Percentiles rank a stretch among this genome's conserved stretches.
Evolutionary conservation across 2,113 vertebrate genomes (phyloP).

Genomic region (Spilogale gracilis): DNA sequence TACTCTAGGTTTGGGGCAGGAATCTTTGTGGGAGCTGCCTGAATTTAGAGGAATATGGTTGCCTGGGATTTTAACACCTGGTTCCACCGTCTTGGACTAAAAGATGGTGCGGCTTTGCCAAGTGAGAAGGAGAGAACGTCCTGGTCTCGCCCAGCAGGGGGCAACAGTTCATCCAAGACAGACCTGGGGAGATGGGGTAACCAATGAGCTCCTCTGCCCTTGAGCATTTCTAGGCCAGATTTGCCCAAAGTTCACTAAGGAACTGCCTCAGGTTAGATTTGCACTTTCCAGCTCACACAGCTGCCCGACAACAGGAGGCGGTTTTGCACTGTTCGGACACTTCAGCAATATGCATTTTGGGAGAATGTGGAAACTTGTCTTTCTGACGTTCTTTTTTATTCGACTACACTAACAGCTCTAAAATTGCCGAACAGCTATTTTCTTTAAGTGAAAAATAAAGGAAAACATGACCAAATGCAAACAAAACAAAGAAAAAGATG

Average conservation of each 20-base stretch:
- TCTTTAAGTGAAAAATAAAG: neutral
- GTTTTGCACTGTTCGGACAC: neutral
- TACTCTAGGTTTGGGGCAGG: neutral
- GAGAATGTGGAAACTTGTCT: neutral
- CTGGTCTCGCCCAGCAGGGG: neutral
- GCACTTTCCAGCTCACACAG: neutral
- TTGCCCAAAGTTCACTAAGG: neutral
- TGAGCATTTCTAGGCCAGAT: neutral
- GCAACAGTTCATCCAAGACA: neutral
- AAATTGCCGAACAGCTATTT: neutral
- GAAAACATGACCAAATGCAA: slow-evolving; percentile 15
- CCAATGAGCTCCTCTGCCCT: neutral
- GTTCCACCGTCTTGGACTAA: neutral
- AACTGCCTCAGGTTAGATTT: neutral
- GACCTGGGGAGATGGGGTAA: neutral
- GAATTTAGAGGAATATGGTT: neutral
- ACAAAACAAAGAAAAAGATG: neutral
- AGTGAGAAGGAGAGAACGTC: neutral
- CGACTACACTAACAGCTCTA: neutral
- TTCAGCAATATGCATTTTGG: neutral
- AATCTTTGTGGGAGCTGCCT: neutral
- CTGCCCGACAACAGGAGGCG: neutral
- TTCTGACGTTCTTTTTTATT: slow-evolving; percentile 32
- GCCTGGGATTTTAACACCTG: neutral
- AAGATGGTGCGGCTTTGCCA: neutral